phyloP scores from a whole-genome alignment of 2,113 vertebrate genomes.

The Chaetops frenatus region DNA sequence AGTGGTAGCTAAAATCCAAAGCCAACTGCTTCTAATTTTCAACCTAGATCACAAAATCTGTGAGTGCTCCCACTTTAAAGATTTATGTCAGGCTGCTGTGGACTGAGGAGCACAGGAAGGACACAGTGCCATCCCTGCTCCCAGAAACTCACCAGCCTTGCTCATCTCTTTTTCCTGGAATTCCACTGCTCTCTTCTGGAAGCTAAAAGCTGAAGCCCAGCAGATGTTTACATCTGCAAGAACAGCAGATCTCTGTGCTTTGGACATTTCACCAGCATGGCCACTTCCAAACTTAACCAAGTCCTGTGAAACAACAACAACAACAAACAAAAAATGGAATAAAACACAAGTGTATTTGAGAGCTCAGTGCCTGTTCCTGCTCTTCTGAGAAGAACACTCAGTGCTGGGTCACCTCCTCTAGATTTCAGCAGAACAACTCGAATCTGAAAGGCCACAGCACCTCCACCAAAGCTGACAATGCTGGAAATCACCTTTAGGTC shows the following conservation, averaged over 20 bases:
- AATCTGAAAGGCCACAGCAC: background rate
- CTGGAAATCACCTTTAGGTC: constrained; percentile 69
- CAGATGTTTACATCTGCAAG: constrained; percentile 50
- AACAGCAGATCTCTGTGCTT: background rate
- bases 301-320: constrained; percentile 48
- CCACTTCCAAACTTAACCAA: constrained; percentile 35
- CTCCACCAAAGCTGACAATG: background rate
- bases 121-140: background rate
- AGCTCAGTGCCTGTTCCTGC: background rate
- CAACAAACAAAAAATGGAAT: background rate
- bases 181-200: background rate
- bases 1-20: background rate
- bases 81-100: background rate
- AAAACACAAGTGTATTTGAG: background rate
- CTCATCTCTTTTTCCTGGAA: constrained; percentile 12
- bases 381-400: background rate
- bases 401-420: background rate
- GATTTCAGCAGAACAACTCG: background rate
- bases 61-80: background rate
- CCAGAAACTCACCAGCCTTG: constrained; percentile 36
- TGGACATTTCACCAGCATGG: background rate
- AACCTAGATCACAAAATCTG: background rate
- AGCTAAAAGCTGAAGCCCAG: constrained; percentile 48
- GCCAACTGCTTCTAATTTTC: background rate
- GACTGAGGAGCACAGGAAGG: background rate